Base-by-base conservation (phyloP, 2,113 vertebrate genomes). In the Fregata magnificens region DNA sequence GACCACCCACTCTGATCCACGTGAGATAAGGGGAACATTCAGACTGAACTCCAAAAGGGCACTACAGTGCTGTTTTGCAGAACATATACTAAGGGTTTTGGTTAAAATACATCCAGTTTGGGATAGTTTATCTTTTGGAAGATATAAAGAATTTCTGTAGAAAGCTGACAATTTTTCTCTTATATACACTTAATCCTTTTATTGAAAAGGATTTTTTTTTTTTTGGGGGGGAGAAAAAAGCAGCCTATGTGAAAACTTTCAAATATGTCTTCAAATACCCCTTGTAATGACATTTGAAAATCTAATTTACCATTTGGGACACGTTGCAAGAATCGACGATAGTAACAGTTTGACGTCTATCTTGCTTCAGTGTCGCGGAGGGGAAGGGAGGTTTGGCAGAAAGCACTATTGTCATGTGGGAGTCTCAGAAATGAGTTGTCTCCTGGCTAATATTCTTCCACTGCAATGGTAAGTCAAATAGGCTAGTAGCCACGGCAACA, bases 401-500 rank as follows among this genome's bases (percentile, higher is more conserved):
- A 95, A 93, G 62, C 49, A 47, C 70, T 76, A 95, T 52, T 91
- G 90, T 93, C 92, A 94, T 92, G 96, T 95, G 90, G 79, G 90
- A 94, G 88, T 93, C 92, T 96, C 95, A 94, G 85, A 90, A 96
- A 93, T 96, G 84, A 97, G 88, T 95, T 93, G 82, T 96, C 93
- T 96, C 74, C 95, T 96, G 95, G 92, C 93, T 96, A 93, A 94
- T 97, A 93, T 58, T 88, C 94, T 82, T 88, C 72, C 69, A 90
- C 85, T 95, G 92, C 93, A 86, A 91, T 70, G 74, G 93, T 58
- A 96, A 96, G 88, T 96, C 88, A 94, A 94, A 96, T 58, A 65
- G 73, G 93, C 97, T 93, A 96, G 96, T 90, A 97, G 96, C 82
- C 92, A 96, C 92, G 66, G 95, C 95, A 97, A 97, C 96, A 91